Evolutionary conservation across 2,113 vertebrate genomes (phyloP), one percentile per base, ranked within the genome.

Genomic region (Phylloscopus trochiloides): DNA sequence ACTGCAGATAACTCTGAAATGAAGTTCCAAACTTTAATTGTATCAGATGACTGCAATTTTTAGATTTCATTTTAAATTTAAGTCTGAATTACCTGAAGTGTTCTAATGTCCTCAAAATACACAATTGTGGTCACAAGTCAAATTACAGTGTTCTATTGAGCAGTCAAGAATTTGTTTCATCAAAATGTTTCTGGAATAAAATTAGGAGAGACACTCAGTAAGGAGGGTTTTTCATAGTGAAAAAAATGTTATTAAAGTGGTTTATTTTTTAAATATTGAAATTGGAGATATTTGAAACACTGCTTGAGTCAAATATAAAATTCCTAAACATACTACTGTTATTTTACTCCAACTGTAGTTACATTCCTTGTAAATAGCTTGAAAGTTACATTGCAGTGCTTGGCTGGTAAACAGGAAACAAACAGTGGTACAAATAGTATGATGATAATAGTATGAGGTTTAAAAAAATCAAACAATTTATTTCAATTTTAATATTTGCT

Each of bases 371-470:
- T 61, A 43, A 77, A 58, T 34, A 88, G 20, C 12, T 61, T 72
- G 3, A 68, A 86, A 75, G 61, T 51, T 51, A 55, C 18, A 14
- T 68, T 72, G 9, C 7, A 36, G 6, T 34, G 1, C 3, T 72
- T 73, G 21, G 16, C 10, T 31, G 9, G 2, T 57, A 76, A 91
- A 38, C 32, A 45, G 43, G 7, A 81, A 54, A 70, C 38, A 47
- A 68, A 45, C 15, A 52, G 36, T 42, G 6, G 10, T 48, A 40
- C 29, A 74, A 55, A n/a, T 29, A 12, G 0, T 36, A 45, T 25
- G 1, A 47, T 14, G 1, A 32, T 21, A 70, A 55, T 13, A 12
- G 0, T 47, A 36, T 31, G 2, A 38, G 4, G 0, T 40, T 51
- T 51, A 5, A 76, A 36, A 31, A 54, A 34, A 31, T 26, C 1